Evolutionary conservation across 2,888 invertebrate species (phyloP).

Genomic region (Philopedon plagiatum): DNA sequence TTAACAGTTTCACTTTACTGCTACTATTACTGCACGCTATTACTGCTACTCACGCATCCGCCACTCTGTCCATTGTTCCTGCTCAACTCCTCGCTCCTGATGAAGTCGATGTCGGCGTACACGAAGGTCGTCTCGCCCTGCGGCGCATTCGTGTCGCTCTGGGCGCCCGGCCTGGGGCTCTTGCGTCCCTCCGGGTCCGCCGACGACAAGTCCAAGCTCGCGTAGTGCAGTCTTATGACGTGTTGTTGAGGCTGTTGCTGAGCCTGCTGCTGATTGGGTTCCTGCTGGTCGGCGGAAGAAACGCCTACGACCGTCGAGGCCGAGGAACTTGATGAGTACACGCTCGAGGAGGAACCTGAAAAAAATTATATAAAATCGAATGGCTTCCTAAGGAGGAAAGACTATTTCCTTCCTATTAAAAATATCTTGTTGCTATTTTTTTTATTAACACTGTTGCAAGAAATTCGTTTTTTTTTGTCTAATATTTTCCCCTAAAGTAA

Average conservation of each 20-base stretch:
- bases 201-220: conserved; percentile 75
- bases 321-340: conserved; percentile 64
- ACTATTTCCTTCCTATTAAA: too few relatives aligned
- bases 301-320: conserved; percentile 65
- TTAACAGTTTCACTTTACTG: too few relatives aligned
- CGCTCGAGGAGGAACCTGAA: conserved; percentile 64
- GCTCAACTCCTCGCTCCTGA: conserved; percentile 73
- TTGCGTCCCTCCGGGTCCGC: conserved; percentile 59
- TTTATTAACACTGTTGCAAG: too few relatives aligned
- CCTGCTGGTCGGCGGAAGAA: conserved; percentile 59
- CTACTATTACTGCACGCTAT: conserved; percentile 11
- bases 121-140: conserved; percentile 69
- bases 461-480: too few relatives aligned
- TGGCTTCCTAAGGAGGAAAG: too few relatives aligned
- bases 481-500: too few relatives aligned
- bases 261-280: neutral
- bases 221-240: conserved; percentile 74
- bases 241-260: conserved; percentile 20
- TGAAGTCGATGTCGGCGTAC: conserved; percentile 88
- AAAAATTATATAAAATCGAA: too few relatives aligned
- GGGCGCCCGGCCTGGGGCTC: conserved; percentile 58
- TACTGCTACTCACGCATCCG: neutral
- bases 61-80: conserved; percentile 44
- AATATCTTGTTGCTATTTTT: too few relatives aligned
- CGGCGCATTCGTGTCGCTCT: conserved; percentile 40